Evolutionary conservation across 2,113 vertebrate genomes (phyloP).

Genomic region (Hepsetus odoe): DNA sequence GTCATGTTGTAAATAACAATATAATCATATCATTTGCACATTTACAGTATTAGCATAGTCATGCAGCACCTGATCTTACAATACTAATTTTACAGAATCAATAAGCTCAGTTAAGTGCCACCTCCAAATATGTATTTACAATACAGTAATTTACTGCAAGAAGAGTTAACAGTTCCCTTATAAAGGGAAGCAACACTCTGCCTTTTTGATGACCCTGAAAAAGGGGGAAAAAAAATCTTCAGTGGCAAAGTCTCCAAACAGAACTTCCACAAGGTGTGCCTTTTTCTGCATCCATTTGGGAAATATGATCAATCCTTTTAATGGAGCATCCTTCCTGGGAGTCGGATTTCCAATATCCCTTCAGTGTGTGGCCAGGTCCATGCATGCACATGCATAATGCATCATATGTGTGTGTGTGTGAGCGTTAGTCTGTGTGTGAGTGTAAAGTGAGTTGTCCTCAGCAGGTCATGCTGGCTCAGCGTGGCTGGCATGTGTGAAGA

Average conservation of each 20-base stretch:
- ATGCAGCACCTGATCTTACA: conserved; percentile 78
- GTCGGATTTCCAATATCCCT: conserved; percentile 65
- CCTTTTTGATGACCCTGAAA: conserved; percentile 66
- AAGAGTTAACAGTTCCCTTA: conserved; percentile 88
- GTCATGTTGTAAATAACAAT: conserved; percentile 72
- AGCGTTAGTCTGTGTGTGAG: conserved; percentile 44
- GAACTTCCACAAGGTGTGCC: conserved; percentile 68
- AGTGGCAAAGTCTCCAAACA: conserved; percentile 74
- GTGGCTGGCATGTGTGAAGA: conserved; percentile 94
- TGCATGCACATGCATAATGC: conserved; percentile 55
- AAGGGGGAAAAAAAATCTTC: conserved; percentile 55
- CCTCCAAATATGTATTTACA: conserved; percentile 91
- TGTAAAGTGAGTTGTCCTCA: conserved; percentile 29
- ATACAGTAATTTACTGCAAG: conserved; percentile 99
- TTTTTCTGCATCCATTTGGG: conserved; percentile 58
- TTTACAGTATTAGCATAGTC: conserved; percentile 75
- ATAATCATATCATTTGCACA: conserved; percentile 81
- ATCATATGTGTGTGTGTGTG: conserved; percentile 41
- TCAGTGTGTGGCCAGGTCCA: conserved; percentile 64
- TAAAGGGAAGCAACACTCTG: conserved; percentile 88
- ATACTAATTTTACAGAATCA: conserved; percentile 78
- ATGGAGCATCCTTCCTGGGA: conserved; percentile 67
- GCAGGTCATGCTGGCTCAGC: conserved; percentile 69
- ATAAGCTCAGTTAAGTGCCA: conserved; percentile 90
- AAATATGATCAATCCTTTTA: conserved; percentile 70